Conservation (phyloP, 2,888 invertebrate genomes). For the Drosophila gaucha region DNA sequence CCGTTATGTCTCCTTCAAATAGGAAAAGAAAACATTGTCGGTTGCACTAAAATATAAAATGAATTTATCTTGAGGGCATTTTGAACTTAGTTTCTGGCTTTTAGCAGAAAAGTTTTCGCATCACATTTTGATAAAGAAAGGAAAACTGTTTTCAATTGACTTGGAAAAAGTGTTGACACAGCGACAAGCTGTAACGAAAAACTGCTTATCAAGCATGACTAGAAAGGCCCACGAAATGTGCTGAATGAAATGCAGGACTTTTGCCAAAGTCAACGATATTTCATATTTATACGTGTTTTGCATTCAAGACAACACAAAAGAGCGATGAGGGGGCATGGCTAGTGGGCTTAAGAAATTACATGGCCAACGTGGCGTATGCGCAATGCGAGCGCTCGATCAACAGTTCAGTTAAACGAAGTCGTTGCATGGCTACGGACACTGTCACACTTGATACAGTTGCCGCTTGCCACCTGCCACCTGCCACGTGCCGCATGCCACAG, state of each 20-base stretch:
- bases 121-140: constrained; percentile 7
- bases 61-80: constrained; percentile 4
- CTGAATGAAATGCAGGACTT: no score
- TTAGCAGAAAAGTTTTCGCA: constrained; percentile 22
- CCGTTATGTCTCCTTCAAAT: background rate
- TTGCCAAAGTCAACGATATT: no score
- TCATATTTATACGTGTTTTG: no score
- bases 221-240: no score
- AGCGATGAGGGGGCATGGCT: constrained; percentile 2
- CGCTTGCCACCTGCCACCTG: constrained; percentile 5
- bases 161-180: constrained; percentile 49
- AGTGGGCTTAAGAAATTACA: background rate
- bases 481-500: constrained; percentile 8
- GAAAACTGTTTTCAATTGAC: constrained; percentile 44
- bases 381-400: constrained; percentile 3
- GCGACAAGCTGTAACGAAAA: constrained; percentile 28
- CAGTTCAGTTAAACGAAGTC: background rate
- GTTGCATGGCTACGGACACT: constrained; percentile 4
- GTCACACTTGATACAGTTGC: background rate
- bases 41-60: background rate
- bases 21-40: background rate
- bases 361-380: background rate
- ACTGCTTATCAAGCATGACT: constrained; percentile 48
- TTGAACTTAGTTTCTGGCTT: constrained; percentile 6
- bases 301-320: no score